Evolutionary conservation across 2,888 invertebrate genomes (phyloP), one percentile per base, ranked within the genome.

Genomic region (Netelia virgata): DNA sequence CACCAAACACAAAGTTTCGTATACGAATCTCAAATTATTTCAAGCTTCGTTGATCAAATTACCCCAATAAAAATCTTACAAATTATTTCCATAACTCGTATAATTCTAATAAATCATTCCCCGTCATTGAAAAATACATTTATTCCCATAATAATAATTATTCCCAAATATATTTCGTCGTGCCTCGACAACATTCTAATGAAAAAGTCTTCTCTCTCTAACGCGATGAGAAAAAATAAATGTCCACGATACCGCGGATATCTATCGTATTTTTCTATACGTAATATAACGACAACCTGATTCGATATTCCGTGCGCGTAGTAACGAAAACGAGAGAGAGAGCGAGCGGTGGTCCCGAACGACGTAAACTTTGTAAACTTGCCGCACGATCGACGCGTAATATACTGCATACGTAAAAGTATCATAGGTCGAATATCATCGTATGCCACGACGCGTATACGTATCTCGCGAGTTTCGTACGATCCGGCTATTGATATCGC

Each of bases 401-500:
- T 79, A 73, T 50, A 84, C 63, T n/a, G 43, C 55, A 59, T 82
- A 72, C 64, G 66, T 55, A 77, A 57, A 82, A 74, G 70, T 84
- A 78, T 77, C 82, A 50, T 28, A 66, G 70, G 66, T 82, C 66
- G 69, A 82, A 70, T 75, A 75, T 82, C 77, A 50, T 57, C 36
- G 36, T 36, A 36, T 36, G 36, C 28, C 20, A 36, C n/a, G 43
- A 16, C 59, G 41, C 36, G 43, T 64, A 43, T 61, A 75, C 50
- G 59, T 55, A 55, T 68, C 6, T 64, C 63, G 20, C 10, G 74
- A 79, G 74, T 79, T 75, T 79, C 55, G 73, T 74, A 73, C 41
- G 66, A 77, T 66, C 57, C n/a, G 68, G 59, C 77, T 81, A 84
- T 84, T 84, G 84, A 84, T 84, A 84, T 81, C 77, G 70, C 18